Base-by-base conservation (phyloP, 1,140 invertebrate genomes). In the Aleiodes sp. region DNA sequence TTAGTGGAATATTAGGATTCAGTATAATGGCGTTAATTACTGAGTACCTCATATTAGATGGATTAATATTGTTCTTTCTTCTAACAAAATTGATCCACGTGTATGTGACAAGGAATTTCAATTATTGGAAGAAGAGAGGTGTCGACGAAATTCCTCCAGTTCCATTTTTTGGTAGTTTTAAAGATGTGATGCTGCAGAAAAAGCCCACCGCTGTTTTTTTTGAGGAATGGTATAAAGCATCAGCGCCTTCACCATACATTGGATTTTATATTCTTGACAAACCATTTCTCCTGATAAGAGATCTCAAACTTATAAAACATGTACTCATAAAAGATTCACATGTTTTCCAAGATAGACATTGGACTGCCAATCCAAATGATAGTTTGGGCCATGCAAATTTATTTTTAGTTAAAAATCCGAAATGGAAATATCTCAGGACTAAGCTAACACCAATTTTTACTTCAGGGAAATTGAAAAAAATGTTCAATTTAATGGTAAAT, bases 241-340 rank as follows among this genome's bases (percentile, higher is more conserved):
- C 37, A 0, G 26, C 76, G 14, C 70, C 68, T 2, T 1, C 71
- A 6, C 72, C 70, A 4, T 82, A 75, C 19, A 43, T 80, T 6
- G 84, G 84, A 0, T 79, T 83, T 16, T 86, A 80, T 33, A 16
- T 82, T 4, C 74, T 85, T 8, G 76, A 82, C 31, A 77, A 77
- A 12, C 85, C 86, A 0, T 75, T 61, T 1, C 62, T 88, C 0
- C 26, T 88, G 2, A 21, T 87, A 2, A 76, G 85, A 1, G 87
- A 88, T 66, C 77, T 82, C 0, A 79, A 87, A 2, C 41, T 87
- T 0, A 69, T 88, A 0, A 87, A 86, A 65, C 68, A 82, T 4
- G 59, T 89, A 9, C 26, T 87, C 6, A 76, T 87, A 1, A 88
- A 87, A 63, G 88, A 88, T 59, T 88, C 88, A 64, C 70, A 82